A percentile compares a stretch with the other conserved stretches of the same genome.
Conservation (phyloP, 2,113 vertebrate genomes). For the Edolisoma coerulescens region DNA sequence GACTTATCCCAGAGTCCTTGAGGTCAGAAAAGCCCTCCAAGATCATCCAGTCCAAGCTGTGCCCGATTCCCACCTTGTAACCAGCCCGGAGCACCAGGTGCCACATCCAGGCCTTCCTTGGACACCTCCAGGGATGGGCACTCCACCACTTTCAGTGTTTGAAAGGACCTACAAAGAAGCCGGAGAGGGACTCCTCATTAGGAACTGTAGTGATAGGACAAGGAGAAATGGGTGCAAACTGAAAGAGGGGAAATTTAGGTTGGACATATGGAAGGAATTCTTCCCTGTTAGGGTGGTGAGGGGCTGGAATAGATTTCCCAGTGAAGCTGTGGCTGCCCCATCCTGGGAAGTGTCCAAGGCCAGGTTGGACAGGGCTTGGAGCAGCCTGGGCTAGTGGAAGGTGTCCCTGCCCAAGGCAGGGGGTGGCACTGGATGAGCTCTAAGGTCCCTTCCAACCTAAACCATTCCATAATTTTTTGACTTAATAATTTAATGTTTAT, state of each 20-base stretch:
- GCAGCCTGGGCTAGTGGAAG: rapidly evolving
- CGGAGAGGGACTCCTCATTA: not conserved
- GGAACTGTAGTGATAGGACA: not conserved
- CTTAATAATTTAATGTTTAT: not conserved
- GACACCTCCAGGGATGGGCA: not conserved
- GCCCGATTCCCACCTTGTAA: not conserved
- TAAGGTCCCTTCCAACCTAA: not conserved
- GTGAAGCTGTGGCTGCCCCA: not conserved
- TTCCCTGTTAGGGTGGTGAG: not conserved
- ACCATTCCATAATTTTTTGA: not conserved
- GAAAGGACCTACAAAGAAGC: not conserved
- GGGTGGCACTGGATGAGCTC: not conserved
- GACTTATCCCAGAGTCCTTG: not conserved
- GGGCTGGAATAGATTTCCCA: not conserved
- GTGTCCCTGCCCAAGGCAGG: not conserved
- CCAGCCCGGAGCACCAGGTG: not conserved
- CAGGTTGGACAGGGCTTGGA: not conserved
- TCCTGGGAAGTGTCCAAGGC: not conserved
- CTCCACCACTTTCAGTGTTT: not conserved
- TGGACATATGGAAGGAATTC: not conserved
- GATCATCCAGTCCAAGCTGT: not conserved
- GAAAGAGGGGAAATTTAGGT: not conserved
- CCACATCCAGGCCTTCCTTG: not conserved
- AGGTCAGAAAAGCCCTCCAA: not conserved
- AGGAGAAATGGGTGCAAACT: not conserved